These are phyloP conservation scores for Prunella strophiata DNA, from an alignment of 2,797 vertebrate genomes.

Conservation along the genomic window DNA sequence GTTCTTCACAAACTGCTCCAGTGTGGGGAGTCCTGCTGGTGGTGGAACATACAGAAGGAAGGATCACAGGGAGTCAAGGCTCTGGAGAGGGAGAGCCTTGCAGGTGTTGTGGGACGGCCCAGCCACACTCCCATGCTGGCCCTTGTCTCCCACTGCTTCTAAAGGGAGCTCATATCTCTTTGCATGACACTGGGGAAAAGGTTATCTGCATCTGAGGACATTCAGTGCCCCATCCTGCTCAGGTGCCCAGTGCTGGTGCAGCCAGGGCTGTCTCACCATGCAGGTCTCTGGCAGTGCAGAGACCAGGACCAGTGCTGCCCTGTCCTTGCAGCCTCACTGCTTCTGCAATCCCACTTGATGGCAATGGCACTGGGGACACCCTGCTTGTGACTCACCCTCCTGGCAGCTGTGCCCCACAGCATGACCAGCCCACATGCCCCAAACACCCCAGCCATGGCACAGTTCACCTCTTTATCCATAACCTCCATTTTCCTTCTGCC, in stretches of 20 bases:
- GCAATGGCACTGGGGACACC: accelerated
- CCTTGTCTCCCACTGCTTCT: neutral
- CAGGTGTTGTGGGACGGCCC: neutral
- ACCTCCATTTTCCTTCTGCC: neutral
- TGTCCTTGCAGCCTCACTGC: neutral
- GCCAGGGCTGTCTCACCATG: neutral
- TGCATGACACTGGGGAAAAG: neutral
- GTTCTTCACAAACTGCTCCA: neutral
- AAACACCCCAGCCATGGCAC: neutral
- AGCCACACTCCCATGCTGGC: accelerated
- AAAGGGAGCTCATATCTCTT: neutral
- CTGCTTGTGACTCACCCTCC: neutral
- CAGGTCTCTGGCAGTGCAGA: neutral
- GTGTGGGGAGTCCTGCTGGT: neutral
- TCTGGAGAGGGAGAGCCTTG: neutral
- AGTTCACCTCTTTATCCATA: neutral
- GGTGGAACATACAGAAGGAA: neutral
- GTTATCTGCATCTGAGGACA: neutral
- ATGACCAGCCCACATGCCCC: neutral
- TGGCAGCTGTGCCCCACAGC: accelerated
- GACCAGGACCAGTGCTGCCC: neutral
- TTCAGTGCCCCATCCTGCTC: accelerated
- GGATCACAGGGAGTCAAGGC: neutral
- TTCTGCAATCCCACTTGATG: neutral
- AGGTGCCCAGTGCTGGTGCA: accelerated